Base-by-base conservation (phyloP, 2,888 invertebrate genomes). In the Tanytarsus gracilentus region DNA sequence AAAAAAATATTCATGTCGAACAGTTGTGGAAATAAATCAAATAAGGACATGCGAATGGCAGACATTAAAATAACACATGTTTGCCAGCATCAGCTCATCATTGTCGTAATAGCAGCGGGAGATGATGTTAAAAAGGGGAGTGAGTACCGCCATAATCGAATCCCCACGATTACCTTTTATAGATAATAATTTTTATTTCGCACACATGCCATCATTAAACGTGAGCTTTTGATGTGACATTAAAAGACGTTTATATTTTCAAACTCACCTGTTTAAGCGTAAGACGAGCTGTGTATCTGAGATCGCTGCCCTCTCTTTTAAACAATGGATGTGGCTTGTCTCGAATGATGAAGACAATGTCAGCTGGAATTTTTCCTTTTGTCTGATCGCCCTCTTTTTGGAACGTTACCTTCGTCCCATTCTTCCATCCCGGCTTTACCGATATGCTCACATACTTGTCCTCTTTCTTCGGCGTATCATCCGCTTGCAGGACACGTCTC, bases 391-490 rank as follows among this genome's bases (percentile, higher is more conserved):
- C 97, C 75, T 97, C 97, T 69, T 90, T 86, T 71, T 95, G 94
- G 79, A 97, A 97, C 64, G 97, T 97, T 65, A 97, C 95, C 77
- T 95, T 96, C 0, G 97, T 97, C 49, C 97, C 97, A 2, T 95
- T 89, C 73, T 97, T 97, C 97, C 97, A 97, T 26, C 97, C 97
- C 1, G 95, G 95, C 72, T 96, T 96, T 8, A 97, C 88, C 67
- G 94, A 93, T 68, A 97, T 93, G 16, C 92, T 92, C 51, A 93
- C 77, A 44, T 96, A 92, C 77, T 97, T 97, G 71, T 97, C 97
- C 73, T 97, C 96, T 69, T 88, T 89, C 69, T 85, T 85, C 0
- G 86, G 81, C 3, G 85, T 82, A 36, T 93, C 92, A 71, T 96
- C 95, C 1, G 88, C 78, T 68, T 88, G 88, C 25, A 89, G 76